Evolutionary conservation across 2,888 invertebrate species (phyloP), one percentile per base, ranked within the genome.

Genomic region (Apamea anceps): DNA sequence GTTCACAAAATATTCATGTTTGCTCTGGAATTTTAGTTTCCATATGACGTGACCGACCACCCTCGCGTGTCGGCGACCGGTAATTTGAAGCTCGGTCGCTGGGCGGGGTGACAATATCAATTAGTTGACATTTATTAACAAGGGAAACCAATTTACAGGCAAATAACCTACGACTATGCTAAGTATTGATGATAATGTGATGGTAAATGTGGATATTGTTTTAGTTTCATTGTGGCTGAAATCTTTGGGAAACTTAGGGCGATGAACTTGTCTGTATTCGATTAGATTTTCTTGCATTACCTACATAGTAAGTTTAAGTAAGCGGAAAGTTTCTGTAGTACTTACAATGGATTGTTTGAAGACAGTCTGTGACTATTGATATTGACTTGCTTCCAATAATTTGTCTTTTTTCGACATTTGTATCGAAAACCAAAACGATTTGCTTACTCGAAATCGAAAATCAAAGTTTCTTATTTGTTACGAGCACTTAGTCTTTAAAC

Each of bases 1-100:
- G 92, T 94, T 92, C 93, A 94, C 93, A 94, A 93, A 94, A 92
- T 85, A 82, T 68, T 77, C 72, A 87, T 90, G 91, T 93, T 91
- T 90, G 90, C 87, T 91, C 87, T 89, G 91, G 93, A 92, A 93
- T 93, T 79, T 84, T 51, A 62, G 75, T 85, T 80, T 75, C 72
- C 66, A 81, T 70, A 83, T 87, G 79, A 82, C 82, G 82, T 86
- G 87, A 66, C 79, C 21, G 71, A 67, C 62, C 77, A 85, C 81
- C 87, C 78, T 81, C 37, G 86, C 88, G 83, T 88, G 86, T 79
- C 80, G 79, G 51, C 77, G 88, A 80, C 79, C 88, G 74, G 85
- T 89, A 81, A 88, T 79, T 80, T 62, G 76, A 85, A 82, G 73
- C 82, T 79, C 10, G 63, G 32, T 42, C 28, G 68, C 76, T 82